phyloP scores from a whole-genome alignment of 2,113 vertebrate genomes.

The Macheiramphus alcinus region DNA sequence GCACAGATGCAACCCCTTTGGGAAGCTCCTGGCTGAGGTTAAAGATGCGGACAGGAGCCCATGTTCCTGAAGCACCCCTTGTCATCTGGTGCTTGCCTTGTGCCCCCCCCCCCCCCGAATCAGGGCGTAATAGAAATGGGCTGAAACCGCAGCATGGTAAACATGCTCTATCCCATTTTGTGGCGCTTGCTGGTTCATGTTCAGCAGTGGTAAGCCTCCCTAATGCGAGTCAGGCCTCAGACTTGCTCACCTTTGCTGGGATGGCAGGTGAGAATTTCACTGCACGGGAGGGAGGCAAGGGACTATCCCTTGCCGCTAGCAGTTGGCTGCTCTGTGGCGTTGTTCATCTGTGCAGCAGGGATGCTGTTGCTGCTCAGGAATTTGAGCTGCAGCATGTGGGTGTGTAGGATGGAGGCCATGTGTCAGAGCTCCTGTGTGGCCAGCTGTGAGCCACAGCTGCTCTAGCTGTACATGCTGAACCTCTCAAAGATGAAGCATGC shows the following conservation, averaged over 20 bases:
- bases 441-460: not conserved
- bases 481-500: not conserved
- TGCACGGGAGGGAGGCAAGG: not conserved
- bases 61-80: not conserved
- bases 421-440: not conserved
- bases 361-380: not conserved
- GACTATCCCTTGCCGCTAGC: not conserved
- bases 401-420: not conserved
- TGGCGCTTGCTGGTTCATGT: not conserved
- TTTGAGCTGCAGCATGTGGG: not conserved
- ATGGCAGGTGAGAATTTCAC: not conserved
- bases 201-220: not conserved
- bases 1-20: accelerated
- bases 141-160: not conserved
- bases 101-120: accelerated
- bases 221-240: not conserved
- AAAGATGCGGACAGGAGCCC: not conserved
- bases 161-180: not conserved
- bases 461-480: not conserved
- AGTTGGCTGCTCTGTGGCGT: not conserved
- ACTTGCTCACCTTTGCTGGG: not conserved
- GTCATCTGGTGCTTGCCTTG: not conserved
- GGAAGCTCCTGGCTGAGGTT: not conserved
- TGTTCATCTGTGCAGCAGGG: not conserved
- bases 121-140: not conserved